These are phyloP conservation scores for Pseudeuparius sepicola DNA, from an alignment of 2,888 invertebrate genomes.

Conservation along the genomic window DNA sequence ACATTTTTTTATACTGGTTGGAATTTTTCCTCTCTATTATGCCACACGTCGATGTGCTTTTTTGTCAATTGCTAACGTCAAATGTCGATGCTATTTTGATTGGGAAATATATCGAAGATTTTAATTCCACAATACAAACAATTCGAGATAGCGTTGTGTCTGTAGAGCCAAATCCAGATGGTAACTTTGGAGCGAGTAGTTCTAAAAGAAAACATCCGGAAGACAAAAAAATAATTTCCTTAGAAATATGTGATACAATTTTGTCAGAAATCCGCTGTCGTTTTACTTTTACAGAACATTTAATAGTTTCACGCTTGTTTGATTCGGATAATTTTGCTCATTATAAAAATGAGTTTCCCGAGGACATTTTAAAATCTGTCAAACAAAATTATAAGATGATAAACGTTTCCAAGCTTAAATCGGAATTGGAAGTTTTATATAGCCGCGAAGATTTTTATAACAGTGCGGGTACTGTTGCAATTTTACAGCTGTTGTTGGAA, in stretches of 20 bases:
- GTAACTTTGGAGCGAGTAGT: too few relatives aligned
- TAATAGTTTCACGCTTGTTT: too few relatives aligned
- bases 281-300: slow-evolving; percentile 7
- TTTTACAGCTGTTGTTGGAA: not conserved
- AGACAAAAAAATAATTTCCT: too few relatives aligned
- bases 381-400: slow-evolving; percentile 12
- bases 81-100: slow-evolving; percentile 5
- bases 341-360: not conserved
- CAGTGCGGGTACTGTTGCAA: not conserved
- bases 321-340: too few relatives aligned
- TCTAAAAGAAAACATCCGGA: too few relatives aligned
- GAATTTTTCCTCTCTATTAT: slow-evolving; percentile 11
- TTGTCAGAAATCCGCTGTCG: slow-evolving; percentile 6
- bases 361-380: too few relatives aligned
- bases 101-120: slow-evolving; percentile 6
- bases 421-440: slow-evolving; percentile 9
- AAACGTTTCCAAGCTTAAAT: slow-evolving; percentile 3
- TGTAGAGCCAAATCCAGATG: too few relatives aligned
- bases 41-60: slow-evolving; percentile 8
- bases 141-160: slow-evolving; percentile 2
- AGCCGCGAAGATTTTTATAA: slow-evolving; percentile 4
- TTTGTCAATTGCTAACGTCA: slow-evolving; percentile 4
- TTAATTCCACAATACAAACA: slow-evolving; percentile 5
- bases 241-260: too few relatives aligned
- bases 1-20: slow-evolving; percentile 13